Percentiles rank a stretch among this genome's conserved stretches.
Evolutionary conservation across 1,140 invertebrate genomes (phyloP).

Genomic region (Drosophila kepulauana): DNA sequence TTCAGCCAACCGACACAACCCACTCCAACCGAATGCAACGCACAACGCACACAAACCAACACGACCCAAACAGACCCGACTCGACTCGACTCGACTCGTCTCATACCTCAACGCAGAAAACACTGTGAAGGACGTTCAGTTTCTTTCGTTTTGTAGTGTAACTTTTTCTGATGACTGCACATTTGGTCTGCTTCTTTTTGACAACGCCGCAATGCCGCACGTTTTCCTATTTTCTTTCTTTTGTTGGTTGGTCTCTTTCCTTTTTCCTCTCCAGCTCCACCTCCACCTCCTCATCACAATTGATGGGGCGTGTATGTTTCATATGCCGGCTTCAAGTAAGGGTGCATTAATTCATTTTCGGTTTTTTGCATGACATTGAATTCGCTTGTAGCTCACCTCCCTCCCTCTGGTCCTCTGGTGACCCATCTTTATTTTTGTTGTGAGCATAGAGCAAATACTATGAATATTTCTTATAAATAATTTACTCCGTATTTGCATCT

Average conservation of each 20-base stretch:
- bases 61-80: neutral
- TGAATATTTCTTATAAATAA: neutral
- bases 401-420: no score
- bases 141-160: constrained; percentile 65
- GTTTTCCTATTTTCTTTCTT: constrained; percentile 44
- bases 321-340: constrained; percentile 10
- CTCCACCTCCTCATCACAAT: neutral
- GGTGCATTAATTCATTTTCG: constrained; percentile 18
- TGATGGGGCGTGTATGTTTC: neutral
- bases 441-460: neutral
- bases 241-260: constrained; percentile 13
- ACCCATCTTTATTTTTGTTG: neutral
- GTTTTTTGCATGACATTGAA: constrained; percentile 19
- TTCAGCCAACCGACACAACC: constrained; percentile 16
- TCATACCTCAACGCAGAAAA: constrained; percentile 15
- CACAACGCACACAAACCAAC: constrained; percentile 7
- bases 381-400: neutral
- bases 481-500: neutral
- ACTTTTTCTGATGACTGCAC: constrained; percentile 61
- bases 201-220: constrained; percentile 11
- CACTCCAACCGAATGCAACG: constrained; percentile 20
- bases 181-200: constrained; percentile 54
- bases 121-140: constrained; percentile 70
- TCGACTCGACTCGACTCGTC: neutral
- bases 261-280: neutral